Evolutionary conservation across 1,140 invertebrate species (phyloP).

Genomic region (Sinonovacula constricta): DNA sequence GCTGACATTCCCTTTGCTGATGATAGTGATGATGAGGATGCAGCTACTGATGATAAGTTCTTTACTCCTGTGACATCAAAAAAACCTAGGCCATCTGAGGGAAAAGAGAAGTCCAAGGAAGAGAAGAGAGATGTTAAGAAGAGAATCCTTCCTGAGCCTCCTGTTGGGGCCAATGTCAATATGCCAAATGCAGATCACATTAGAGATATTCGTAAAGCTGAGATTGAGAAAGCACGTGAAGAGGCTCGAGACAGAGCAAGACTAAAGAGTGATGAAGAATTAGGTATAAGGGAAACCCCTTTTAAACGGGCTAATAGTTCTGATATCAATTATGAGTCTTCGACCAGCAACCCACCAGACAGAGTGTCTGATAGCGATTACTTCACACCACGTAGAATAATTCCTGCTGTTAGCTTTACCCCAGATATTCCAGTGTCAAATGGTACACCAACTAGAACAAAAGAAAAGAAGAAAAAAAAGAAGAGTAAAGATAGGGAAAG

Average conservation of each 20-base stretch:
- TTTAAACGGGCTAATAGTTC: slow-evolving; percentile 26
- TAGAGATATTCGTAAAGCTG: slow-evolving; percentile 56
- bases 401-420: slow-evolving; percentile 24
- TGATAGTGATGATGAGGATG: slow-evolving; percentile 70
- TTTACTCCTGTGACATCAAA: slow-evolving; percentile 68
- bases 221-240: slow-evolving; percentile 62
- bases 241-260: slow-evolving; percentile 57
- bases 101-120: slow-evolving; percentile 22
- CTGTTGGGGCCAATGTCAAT: slow-evolving; percentile 30
- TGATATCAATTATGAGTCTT: slow-evolving; percentile 34
- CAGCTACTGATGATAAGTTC: slow-evolving; percentile 67
- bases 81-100: slow-evolving; percentile 53
- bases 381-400: slow-evolving; percentile 32
- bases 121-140: slow-evolving; percentile 55
- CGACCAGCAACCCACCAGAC: slow-evolving; percentile 58
- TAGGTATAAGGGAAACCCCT: slow-evolving; percentile 48
- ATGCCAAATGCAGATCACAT: slow-evolving; percentile 57
- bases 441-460: slow-evolving; percentile 21
- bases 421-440: slow-evolving; percentile 40
- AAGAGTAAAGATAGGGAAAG: slow-evolving; percentile 42
- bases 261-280: slow-evolving; percentile 61
- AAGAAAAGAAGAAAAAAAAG: slow-evolving; percentile 62
- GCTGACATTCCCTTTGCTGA: slow-evolving; percentile 76
- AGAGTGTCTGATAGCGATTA: slow-evolving; percentile 69
- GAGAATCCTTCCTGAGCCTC: slow-evolving; percentile 64